These are phyloP conservation scores for Coreius guichenoti DNA, from an alignment of 2,797 vertebrate species.

Conservation along the genomic window DNA sequence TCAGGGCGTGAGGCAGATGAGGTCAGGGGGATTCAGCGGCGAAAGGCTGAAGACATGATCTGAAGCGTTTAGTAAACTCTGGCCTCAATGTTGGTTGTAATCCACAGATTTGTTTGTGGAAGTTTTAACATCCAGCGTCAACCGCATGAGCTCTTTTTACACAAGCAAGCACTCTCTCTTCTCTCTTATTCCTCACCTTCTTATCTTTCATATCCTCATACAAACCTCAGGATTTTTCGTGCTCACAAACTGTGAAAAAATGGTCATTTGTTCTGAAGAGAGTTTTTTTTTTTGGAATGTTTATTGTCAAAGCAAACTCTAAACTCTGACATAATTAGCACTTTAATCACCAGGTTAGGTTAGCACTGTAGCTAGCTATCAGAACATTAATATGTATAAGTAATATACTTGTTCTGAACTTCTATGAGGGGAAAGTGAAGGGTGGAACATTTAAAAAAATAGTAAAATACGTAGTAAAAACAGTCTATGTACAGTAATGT, in stretches of 20 bases:
- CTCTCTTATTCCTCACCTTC: slow-evolving; percentile 32
- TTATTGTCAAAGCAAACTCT: background rate
- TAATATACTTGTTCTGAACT: background rate
- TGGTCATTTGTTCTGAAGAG: background rate
- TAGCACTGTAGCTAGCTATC: background rate
- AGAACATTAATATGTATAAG: background rate
- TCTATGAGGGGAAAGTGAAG: background rate
- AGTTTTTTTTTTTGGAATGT: background rate
- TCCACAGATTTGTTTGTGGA: slow-evolving; percentile 24
- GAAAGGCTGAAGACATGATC: slow-evolving; percentile 21
- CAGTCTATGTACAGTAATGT: no score
- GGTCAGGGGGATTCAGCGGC: slow-evolving; percentile 11
- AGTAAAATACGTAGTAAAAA: background rate
- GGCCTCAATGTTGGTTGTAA: slow-evolving; percentile 21
- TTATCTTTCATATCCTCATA: slow-evolving; percentile 42
- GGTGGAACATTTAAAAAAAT: background rate
- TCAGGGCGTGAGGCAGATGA: slow-evolving; percentile 27
- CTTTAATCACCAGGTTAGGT: background rate
- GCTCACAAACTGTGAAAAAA: background rate
- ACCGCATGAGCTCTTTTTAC: slow-evolving; percentile 4
- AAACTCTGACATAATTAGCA: background rate
- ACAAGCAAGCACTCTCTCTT: slow-evolving; percentile 38
- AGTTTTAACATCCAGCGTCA: slow-evolving; percentile 12
- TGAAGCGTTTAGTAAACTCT: slow-evolving; percentile 11
- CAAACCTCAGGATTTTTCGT: background rate